A percentile compares a stretch with the other conserved stretches of the same genome.
Evolutionary conservation across 1,140 invertebrate species (phyloP).

Genomic region (Anadara kagoshimensis): DNA sequence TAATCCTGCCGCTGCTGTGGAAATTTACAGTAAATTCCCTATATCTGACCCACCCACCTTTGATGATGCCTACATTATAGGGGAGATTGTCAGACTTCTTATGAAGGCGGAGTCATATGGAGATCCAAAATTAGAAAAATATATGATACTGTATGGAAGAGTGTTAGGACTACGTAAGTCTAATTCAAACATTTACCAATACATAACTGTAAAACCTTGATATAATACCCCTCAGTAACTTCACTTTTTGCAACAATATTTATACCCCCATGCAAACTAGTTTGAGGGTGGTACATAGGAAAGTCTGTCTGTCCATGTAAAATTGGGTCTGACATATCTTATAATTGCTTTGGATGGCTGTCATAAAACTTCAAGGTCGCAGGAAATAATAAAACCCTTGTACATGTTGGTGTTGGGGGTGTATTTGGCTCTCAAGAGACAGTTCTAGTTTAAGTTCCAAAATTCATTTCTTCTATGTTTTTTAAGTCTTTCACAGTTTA

Average conservation of each 20-base stretch:
- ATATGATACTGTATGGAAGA: conserved; percentile 69
- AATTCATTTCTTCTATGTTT: no score
- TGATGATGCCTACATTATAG: conserved; percentile 72
- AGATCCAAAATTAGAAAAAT: conserved; percentile 63
- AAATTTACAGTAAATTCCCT: conserved; percentile 70
- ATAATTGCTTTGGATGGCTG: no score
- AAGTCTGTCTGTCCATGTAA: no score
- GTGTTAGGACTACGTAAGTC: conserved; percentile 67
- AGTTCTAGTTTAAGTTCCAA: no score
- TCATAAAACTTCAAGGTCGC: no score
- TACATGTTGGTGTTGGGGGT: not conserved
- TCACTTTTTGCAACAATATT: no score
- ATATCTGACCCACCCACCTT: conserved; percentile 69
- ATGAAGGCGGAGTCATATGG: conserved; percentile 72
- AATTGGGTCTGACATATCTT: no score
- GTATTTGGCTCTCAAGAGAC: not conserved
- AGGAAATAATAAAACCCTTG: not conserved
- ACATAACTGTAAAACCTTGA: no score
- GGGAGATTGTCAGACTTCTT: conserved; percentile 69
- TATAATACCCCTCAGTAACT: no score
- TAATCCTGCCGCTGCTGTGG: conserved; percentile 69
- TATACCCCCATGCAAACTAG: no score
- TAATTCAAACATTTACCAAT: not conserved
- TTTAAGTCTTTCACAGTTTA: no score
- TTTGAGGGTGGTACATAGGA: no score